These are phyloP conservation scores for Andricus quercusramuli DNA, from an alignment of 2,888 invertebrate genomes.

Conservation along the genomic window DNA sequence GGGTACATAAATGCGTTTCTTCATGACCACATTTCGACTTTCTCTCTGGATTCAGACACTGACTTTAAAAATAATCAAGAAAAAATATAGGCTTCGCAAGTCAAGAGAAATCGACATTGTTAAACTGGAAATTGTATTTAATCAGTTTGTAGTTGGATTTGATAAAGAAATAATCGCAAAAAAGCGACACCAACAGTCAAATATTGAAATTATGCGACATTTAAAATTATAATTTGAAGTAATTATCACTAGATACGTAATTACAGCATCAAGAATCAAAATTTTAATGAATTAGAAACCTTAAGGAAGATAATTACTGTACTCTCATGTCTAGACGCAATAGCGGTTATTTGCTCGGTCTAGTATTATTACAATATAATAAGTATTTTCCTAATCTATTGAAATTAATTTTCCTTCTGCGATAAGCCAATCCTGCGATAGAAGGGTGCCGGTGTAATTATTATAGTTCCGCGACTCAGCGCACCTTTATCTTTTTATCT, in stretches of 20 bases:
- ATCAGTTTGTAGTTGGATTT: not conserved
- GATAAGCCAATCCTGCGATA: not conserved
- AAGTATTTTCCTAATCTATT: not conserved
- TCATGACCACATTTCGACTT: not conserved
- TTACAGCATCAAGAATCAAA: not conserved
- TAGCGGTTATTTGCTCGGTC: not conserved
- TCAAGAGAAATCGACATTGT: not conserved
- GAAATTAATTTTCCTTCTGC: not conserved
- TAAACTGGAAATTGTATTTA: not conserved
- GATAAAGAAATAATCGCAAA: not conserved
- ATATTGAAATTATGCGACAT: no score
- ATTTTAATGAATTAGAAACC: not conserved
- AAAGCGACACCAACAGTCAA: not conserved
- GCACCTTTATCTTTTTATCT: not conserved
- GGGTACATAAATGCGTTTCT: not conserved
- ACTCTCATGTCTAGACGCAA: not conserved
- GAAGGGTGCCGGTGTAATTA: not conserved
- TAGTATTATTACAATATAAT: not conserved
- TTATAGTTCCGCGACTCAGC: not conserved
- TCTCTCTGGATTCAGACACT: constrained; percentile 3
- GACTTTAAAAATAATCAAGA: not conserved
- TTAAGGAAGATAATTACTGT: not conserved
- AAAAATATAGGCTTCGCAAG: not conserved
- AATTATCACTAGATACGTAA: not conserved
- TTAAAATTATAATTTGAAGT: not conserved